Conservation (phyloP, 2,888 invertebrate genomes). For the Trachelus stipa region DNA sequence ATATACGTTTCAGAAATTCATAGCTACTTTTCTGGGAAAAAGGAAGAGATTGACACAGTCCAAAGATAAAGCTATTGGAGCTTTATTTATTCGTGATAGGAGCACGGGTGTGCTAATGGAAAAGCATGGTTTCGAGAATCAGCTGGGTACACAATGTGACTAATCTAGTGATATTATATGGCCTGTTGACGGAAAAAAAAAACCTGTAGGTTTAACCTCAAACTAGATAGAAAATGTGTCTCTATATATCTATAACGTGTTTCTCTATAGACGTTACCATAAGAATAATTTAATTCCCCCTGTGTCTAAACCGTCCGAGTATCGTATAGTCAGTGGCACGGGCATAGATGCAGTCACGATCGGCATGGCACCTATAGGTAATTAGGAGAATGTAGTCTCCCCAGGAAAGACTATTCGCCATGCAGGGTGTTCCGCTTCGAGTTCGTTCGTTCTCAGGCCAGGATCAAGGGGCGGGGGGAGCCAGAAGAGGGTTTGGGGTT, state of each 20-base stretch:
- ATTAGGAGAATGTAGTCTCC: not conserved
- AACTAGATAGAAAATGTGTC: not conserved
- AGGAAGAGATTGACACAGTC: not conserved
- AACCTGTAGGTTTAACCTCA: not conserved
- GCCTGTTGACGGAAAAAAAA: not conserved
- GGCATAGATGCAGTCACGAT: not conserved
- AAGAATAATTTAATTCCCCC: not conserved
- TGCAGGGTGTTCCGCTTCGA: not conserved
- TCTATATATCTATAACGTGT: not conserved
- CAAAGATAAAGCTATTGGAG: conserved; percentile 2
- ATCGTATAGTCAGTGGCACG: not conserved
- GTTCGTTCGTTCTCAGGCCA: conserved; percentile 7
- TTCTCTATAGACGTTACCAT: not conserved
- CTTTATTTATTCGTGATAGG: conserved; percentile 12
- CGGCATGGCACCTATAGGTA: not conserved
- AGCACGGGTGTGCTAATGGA: not conserved
- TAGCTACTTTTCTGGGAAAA: not conserved
- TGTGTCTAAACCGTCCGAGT: not conserved
- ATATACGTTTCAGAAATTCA: not conserved
- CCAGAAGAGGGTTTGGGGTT: conserved; percentile 32
- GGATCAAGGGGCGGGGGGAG: conserved; percentile 11
- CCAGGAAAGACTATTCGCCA: conserved; percentile 2
- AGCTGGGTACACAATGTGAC: conserved; percentile 47
- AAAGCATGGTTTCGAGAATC: conserved; percentile 30
- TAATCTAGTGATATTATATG: conserved; percentile 42